A percentile compares a stretch with the other conserved stretches of the same genome.
Conservation (phyloP, 2,888 invertebrate genomes). For the Penaeus monodon region DNA sequence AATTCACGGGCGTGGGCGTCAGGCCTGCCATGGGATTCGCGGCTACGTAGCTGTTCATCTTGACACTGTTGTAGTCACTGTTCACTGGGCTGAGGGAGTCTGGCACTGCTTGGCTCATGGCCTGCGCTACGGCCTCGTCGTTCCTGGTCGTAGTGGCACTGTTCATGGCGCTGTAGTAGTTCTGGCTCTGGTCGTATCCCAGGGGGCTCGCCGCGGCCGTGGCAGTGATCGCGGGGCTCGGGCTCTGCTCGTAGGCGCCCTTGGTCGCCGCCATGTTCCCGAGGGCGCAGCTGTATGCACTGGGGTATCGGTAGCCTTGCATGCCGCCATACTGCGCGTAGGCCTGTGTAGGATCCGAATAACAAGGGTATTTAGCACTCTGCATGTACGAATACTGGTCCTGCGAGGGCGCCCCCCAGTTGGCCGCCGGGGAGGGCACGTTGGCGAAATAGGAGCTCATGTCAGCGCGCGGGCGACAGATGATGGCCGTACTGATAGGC, state of each 20-base stretch:
- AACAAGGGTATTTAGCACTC: conserved; percentile 32
- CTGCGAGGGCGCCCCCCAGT: conserved; percentile 53
- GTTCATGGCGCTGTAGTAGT: conserved; percentile 29
- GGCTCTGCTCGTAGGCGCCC: conserved; percentile 12
- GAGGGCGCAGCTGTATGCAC: conserved; percentile 6
- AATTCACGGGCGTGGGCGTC: conserved; percentile 24
- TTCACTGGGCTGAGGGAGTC: conserved; percentile 42
- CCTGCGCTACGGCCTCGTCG: conserved; percentile 16
- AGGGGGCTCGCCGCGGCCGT: neutral
- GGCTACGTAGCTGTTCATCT: conserved; percentile 35
- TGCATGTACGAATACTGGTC: conserved; percentile 54
- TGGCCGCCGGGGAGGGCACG: conserved; percentile 40
- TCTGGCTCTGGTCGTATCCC: conserved; percentile 20
- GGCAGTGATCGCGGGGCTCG: conserved; percentile 3
- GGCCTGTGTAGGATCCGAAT: conserved; percentile 44
- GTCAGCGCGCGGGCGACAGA: conserved; percentile 61
- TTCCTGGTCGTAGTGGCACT: conserved; percentile 14
- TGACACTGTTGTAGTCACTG: conserved; percentile 45
- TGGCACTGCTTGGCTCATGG: conserved; percentile 20
- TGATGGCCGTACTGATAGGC: conserved; percentile 63
- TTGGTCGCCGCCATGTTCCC: conserved; percentile 21
- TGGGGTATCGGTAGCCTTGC: conserved; percentile 35
- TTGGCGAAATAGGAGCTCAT: conserved; percentile 61
- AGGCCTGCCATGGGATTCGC: conserved; percentile 26
- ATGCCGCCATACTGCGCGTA: conserved; percentile 43